These are phyloP conservation scores for Tetropium fuscum DNA, from an alignment of 2,888 invertebrate genomes.

Conservation along the genomic window DNA sequence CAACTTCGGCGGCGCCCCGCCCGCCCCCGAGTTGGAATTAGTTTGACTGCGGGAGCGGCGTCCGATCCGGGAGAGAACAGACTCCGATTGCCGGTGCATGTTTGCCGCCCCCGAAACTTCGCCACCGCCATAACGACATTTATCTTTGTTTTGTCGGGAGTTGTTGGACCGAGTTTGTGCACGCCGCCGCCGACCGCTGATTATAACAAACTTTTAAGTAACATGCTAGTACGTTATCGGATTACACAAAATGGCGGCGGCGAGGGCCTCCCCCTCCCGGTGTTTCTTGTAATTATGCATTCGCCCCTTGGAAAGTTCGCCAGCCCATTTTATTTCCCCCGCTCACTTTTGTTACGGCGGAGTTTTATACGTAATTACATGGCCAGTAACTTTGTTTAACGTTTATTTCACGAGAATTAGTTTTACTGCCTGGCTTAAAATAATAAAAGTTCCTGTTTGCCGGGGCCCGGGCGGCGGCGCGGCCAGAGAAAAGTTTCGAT, in stretches of 20 bases:
- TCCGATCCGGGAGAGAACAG: constrained; percentile 32
- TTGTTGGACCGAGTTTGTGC: constrained; percentile 3
- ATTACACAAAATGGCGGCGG: constrained; percentile 16
- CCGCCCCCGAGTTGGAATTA: constrained; percentile 56
- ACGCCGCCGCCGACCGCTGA: constrained; percentile 12
- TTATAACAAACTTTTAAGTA: constrained; percentile 22
- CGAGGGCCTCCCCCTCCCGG: neutral
- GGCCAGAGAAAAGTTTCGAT: constrained; percentile 13
- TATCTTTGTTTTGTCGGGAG: constrained; percentile 52
- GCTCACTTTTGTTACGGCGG: constrained; percentile 12
- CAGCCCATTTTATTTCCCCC: constrained; percentile 13
- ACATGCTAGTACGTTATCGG: constrained; percentile 19
- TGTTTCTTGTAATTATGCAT: constrained; percentile 22
- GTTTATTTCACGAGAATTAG: constrained; percentile 22
- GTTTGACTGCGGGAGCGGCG: constrained; percentile 54
- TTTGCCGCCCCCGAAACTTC: constrained; percentile 44
- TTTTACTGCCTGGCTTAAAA: constrained; percentile 15
- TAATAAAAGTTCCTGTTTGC: constrained; percentile 14
- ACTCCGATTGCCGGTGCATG: constrained; percentile 41
- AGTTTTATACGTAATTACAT: constrained; percentile 20
- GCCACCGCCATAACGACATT: constrained; percentile 54
- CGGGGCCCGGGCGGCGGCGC: no score
- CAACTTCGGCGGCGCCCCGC: constrained; percentile 57
- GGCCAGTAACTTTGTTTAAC: constrained; percentile 23
- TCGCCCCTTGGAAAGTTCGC: constrained; percentile 13